Percentiles rank a stretch among this genome's conserved stretches.
Evolutionary conservation across 2,797 vertebrate species (phyloP).

Genomic region (Chelon labrosus): DNA sequence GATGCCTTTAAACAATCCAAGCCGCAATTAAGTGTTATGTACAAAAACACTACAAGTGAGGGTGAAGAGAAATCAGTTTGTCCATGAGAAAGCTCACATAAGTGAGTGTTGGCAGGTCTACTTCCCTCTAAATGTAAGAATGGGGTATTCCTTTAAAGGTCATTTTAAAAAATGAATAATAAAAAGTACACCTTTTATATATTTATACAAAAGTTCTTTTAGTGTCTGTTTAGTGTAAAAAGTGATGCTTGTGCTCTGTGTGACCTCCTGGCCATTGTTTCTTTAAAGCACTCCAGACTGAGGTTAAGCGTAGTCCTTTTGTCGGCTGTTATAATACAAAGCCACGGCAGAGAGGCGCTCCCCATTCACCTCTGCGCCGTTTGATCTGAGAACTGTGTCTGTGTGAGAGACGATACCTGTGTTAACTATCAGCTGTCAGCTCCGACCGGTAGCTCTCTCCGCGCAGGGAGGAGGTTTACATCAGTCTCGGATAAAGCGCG

Average conservation of each 20-base stretch:
- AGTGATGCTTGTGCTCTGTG: slow-evolving; percentile 11
- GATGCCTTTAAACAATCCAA: neutral
- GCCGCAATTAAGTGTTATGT: no score
- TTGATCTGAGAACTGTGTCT: slow-evolving; percentile 64
- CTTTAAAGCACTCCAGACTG: slow-evolving; percentile 18
- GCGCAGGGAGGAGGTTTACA: slow-evolving; percentile 49
- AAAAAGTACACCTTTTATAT: neutral
- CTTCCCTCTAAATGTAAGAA: neutral
- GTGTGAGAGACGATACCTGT: slow-evolving; percentile 67
- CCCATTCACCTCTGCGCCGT: slow-evolving; percentile 53
- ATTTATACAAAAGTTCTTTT: neutral
- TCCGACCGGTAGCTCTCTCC: slow-evolving; percentile 38
- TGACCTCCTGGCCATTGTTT: slow-evolving; percentile 40
- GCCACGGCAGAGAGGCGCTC: slow-evolving; percentile 50
- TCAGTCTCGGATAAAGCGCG: slow-evolving; percentile 59
- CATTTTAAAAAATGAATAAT: no score
- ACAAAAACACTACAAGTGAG: no score
- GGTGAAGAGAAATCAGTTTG: no score
- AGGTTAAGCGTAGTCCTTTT: slow-evolving; percentile 43
- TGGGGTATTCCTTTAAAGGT: neutral
- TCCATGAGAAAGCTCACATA: no score
- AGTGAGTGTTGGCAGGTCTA: no score
- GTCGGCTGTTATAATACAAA: slow-evolving; percentile 27
- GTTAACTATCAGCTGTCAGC: slow-evolving; percentile 77
- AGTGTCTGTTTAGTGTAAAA: neutral